A percentile compares a stretch with the other conserved stretches of the same genome.
Conservation (phyloP, 2,888 invertebrate species). For the Chrysomela aeneicollis region DNA sequence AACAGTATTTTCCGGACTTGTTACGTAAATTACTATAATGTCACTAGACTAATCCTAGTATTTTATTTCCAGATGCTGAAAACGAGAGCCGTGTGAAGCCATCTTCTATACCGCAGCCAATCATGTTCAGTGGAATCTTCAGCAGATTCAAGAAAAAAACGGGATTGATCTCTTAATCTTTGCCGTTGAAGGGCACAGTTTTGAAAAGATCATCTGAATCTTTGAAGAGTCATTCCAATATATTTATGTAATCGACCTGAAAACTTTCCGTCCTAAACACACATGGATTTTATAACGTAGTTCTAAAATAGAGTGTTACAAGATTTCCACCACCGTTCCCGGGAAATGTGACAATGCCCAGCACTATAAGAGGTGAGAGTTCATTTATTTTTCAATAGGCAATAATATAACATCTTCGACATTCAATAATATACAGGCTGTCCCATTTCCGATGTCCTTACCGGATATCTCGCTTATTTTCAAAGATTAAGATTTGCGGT, state of each 20-base stretch:
- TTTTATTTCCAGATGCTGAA: conserved; percentile 3
- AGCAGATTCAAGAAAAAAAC: conserved; percentile 57
- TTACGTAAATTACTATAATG: too few relatives aligned
- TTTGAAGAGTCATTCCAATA: conserved; percentile 19
- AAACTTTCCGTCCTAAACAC: neutral
- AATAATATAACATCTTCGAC: neutral
- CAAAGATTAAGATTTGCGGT: too few relatives aligned
- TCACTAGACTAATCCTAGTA: neutral
- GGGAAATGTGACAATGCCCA: conserved; percentile 61
- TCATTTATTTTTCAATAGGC: conserved; percentile 16
- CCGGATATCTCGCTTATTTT: too few relatives aligned
- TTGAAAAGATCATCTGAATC: neutral
- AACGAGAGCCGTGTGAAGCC: conserved; percentile 27
- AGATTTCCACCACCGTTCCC: conserved; percentile 17
- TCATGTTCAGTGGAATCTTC: conserved; percentile 55
- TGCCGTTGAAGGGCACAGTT: too few relatives aligned
- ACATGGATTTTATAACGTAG: conserved; percentile 25
- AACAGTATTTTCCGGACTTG: too few relatives aligned
- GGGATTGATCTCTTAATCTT: conserved; percentile 22
- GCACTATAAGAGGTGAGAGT: conserved; percentile 63
- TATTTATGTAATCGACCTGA: conserved; percentile 18
- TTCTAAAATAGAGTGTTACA: conserved; percentile 9
- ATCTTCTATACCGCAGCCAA: conserved; percentile 31
- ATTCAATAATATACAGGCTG: too few relatives aligned
- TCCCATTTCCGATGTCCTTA: too few relatives aligned